These are phyloP conservation scores for Thamnophis sirtalis DNA, from an alignment of 2,113 vertebrate species.

Conservation along the genomic window DNA sequence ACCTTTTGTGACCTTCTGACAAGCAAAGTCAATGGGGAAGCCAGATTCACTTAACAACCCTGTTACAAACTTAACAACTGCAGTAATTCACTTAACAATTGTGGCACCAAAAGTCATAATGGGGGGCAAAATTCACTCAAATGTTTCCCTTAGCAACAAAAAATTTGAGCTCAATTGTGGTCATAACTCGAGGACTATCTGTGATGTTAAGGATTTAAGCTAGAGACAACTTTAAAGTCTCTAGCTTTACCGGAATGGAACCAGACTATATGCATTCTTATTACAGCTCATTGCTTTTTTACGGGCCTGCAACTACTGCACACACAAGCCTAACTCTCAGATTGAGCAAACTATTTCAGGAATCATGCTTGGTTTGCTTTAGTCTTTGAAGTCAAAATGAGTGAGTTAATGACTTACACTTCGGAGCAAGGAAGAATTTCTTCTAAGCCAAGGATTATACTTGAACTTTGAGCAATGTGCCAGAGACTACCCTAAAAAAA, in stretches of 20 bases:
- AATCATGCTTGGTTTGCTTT: not conserved
- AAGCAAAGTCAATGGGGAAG: too few species aligned
- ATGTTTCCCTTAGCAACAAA: too few species aligned
- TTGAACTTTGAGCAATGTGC: not conserved
- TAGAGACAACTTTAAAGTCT: not conserved
- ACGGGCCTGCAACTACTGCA: not conserved
- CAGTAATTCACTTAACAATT: too few species aligned
- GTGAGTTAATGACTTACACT: not conserved
- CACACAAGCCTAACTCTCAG: not conserved
- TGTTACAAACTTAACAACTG: too few species aligned
- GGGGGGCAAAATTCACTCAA: too few species aligned
- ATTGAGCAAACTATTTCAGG: not conserved
- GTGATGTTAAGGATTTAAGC: not conserved
- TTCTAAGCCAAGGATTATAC: not conserved
- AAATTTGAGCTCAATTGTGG: too few species aligned
- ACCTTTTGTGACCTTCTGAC: too few species aligned
- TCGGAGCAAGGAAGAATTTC: not conserved
- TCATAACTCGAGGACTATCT: too few species aligned
- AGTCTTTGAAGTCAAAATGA: not conserved
- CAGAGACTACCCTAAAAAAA: not conserved
- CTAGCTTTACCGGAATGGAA: not conserved
- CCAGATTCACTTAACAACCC: too few species aligned
- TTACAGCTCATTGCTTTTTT: not conserved
- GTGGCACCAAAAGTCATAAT: too few species aligned
- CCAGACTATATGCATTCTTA: not conserved